A percentile compares a stretch with the other conserved stretches of the same genome.
Evolutionary conservation across 2,113 vertebrate species (phyloP).

Genomic region (Panurus biarmicus): DNA sequence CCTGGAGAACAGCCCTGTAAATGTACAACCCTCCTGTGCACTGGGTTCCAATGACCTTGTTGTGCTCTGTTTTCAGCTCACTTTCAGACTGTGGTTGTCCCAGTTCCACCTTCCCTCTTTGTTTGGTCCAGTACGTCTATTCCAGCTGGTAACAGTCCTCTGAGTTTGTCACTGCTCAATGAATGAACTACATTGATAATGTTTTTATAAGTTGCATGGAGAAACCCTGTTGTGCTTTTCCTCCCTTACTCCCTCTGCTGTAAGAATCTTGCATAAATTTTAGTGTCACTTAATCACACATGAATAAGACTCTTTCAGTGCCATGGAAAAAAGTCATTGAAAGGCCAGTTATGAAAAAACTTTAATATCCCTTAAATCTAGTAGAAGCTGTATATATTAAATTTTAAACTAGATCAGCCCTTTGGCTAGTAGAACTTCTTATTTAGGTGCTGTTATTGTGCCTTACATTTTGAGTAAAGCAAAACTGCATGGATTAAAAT

Average conservation of each 20-base stretch:
- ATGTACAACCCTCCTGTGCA: not conserved
- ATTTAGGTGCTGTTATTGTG: not conserved
- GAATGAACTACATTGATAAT: constrained; percentile 5
- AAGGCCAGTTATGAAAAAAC: not conserved
- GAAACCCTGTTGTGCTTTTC: constrained; percentile 21
- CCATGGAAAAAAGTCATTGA: not conserved
- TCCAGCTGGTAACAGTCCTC: not conserved
- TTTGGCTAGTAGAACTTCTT: not conserved
- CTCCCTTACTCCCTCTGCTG: constrained; percentile 11
- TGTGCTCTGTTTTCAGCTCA: not conserved
- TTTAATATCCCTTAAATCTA: not conserved
- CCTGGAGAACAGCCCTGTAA: not conserved
- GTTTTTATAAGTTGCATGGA: not conserved
- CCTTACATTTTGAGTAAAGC: not conserved
- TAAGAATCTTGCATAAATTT: constrained; percentile 34
- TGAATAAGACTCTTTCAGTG: constrained; percentile 37
- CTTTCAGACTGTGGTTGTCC: not conserved
- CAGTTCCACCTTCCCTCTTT: not conserved
- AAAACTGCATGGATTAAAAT: not conserved
- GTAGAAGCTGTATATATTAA: not conserved
- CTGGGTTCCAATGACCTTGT: not conserved
- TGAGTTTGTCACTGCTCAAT: not conserved
- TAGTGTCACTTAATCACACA: not conserved
- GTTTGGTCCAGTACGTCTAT: not conserved
- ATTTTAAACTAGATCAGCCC: not conserved